phyloP scores from a whole-genome alignment of 2,113 vertebrate genomes.

The Platycercus adscitus region DNA sequence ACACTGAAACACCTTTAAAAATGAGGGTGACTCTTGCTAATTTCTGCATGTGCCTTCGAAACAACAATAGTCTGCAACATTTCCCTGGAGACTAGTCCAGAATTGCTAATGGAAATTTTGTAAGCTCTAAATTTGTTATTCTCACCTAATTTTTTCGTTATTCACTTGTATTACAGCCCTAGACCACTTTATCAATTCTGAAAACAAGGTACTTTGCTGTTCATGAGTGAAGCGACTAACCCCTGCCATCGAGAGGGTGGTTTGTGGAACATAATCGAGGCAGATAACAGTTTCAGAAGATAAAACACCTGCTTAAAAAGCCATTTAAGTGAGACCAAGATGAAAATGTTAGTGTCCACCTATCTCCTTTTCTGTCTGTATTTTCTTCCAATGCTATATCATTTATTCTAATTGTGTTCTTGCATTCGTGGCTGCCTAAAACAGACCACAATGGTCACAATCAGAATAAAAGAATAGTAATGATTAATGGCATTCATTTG shows the following conservation, averaged over 20 bases:
- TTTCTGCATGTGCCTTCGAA: neutral
- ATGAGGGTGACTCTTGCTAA: neutral
- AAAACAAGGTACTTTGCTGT: neutral
- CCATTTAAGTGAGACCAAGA: neutral
- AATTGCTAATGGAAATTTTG: neutral
- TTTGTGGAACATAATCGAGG: neutral
- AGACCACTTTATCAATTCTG: neutral
- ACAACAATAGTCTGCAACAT: neutral
- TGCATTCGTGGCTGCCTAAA: neutral
- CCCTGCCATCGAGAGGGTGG: conserved; percentile 51
- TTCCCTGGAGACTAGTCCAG: neutral
- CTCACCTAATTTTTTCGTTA: neutral
- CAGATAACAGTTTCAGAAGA: neutral
- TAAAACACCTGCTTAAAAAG: neutral
- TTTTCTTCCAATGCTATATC: neutral
- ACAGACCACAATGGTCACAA: neutral
- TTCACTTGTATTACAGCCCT: neutral
- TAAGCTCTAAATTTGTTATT: neutral
- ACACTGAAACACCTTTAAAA: neutral
- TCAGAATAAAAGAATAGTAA: neutral
- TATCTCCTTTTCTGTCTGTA: neutral
- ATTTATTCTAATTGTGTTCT: neutral
- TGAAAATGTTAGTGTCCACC: neutral
- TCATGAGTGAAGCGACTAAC: neutral
- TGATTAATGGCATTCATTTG: neutral